Base-by-base conservation (phyloP, 2,113 vertebrate species). In the Pongo abelii region DNA sequence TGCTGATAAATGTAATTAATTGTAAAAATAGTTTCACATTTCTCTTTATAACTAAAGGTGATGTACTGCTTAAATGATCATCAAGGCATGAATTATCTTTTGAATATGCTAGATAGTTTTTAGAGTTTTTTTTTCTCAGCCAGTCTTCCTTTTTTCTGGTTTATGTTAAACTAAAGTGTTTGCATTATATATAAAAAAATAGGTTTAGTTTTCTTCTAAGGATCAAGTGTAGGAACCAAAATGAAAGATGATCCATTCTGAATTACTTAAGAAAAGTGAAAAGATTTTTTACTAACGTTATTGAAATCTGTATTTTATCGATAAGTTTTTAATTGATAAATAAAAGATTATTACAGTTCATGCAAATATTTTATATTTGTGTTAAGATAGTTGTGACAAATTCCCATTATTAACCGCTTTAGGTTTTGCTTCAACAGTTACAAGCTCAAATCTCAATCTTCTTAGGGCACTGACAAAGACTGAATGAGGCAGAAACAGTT, bases 1-100 rank as follows among this genome's bases (percentile, higher is more conserved):
- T 87, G 83, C 2, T 79, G 50, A 95, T 89, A 74, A 89, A 79
- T 95, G 94, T 96, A 97, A 97, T 91, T 88, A 96, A 35, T 89
- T 89, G 92, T 78, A 86, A 55, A 89, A 98, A 93, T 94, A 96
- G 46, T 91, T 74, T 43, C 43, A 61, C 25, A 27, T 72, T 61
- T 96, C 72, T 67, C 30, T 35, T 48, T 89, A 74, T 38, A 93
- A 67, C 87, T 96, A 81, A 97, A 86, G 22, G 25, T 25, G 95
- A 57, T 10, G 6, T 27, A 69, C 7, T 43, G 3, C n/a, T 90
- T 23, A 85, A 86, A 74, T 46, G 11, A 94, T 50, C 35, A 93
- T 83, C 89, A 88, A 79, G 52, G 35, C 17, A 25, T 89, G 10
- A 18, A 46, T 87, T 96, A 10, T 91, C 23, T 70, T 92, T 95